Conservation (phyloP, 2,888 invertebrate genomes). For the Xanthia togata region DNA sequence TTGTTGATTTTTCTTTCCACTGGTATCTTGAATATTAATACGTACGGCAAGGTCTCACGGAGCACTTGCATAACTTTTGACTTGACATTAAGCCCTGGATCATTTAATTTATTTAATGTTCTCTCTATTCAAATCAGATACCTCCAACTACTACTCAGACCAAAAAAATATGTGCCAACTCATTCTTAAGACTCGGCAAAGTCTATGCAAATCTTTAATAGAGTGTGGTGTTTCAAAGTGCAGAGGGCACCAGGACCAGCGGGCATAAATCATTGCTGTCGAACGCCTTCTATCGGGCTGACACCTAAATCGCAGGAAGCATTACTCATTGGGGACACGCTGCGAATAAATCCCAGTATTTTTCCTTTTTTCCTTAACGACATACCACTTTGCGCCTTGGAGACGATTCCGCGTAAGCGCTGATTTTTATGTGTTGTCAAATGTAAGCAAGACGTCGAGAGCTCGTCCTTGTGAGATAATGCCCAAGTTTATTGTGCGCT, state of each 20-base stretch:
- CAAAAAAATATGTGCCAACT: conserved; percentile 13
- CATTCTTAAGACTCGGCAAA: conserved; percentile 43
- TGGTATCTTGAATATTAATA: neutral
- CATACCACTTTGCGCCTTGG: conserved; percentile 69
- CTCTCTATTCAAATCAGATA: neutral
- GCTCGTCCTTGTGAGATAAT: conserved; percentile 57
- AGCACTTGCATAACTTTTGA: neutral
- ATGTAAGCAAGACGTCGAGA: conserved; percentile 63
- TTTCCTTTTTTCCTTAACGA: conserved; percentile 72
- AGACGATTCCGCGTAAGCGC: conserved; percentile 64
- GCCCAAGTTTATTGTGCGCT: conserved; percentile 53
- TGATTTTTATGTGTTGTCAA: conserved; percentile 67
- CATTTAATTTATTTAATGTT: neutral
- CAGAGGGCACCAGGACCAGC: conserved; percentile 59
- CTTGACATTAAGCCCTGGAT: neutral
- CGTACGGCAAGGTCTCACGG: no score
- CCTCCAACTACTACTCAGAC: neutral
- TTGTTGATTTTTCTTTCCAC: neutral
- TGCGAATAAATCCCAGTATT: conserved; percentile 73
- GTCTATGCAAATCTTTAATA: conserved; percentile 62
- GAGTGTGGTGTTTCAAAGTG: conserved; percentile 59
- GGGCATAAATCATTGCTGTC: conserved; percentile 71
- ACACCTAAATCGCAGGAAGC: conserved; percentile 77
- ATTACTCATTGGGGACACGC: conserved; percentile 80
- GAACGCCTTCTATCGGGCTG: conserved; percentile 70